Evolutionary conservation across 2,888 invertebrate species (phyloP).

Genomic region (Lamellibrachia columna): DNA sequence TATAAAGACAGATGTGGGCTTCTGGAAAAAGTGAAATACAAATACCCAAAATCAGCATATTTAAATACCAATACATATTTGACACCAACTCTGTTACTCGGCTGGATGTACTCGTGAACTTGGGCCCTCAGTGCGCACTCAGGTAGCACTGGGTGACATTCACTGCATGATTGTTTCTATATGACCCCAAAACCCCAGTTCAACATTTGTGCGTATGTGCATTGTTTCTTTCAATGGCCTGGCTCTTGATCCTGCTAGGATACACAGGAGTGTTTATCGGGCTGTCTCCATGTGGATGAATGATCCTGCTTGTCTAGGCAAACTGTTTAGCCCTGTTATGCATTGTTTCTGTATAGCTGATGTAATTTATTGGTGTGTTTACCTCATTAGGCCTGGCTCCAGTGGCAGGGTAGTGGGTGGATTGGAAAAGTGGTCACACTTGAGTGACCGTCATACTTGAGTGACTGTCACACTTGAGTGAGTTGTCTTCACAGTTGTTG

Average conservation of each 20-base stretch:
- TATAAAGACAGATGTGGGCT: too few relatives aligned
- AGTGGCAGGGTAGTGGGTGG: background rate
- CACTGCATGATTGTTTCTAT: background rate
- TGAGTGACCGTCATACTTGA: background rate
- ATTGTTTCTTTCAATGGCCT: background rate
- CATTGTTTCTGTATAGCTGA: background rate
- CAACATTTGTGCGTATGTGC: background rate
- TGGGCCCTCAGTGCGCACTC: background rate
- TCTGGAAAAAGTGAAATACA: too few relatives aligned
- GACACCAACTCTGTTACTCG: background rate
- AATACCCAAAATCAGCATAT: too few relatives aligned
- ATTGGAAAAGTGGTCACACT: background rate
- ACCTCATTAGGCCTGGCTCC: background rate
- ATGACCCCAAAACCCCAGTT: conserved; percentile 16
- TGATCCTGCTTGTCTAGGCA: background rate
- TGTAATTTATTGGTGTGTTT: background rate
- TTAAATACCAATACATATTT: too few relatives aligned
- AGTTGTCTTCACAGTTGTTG: background rate
- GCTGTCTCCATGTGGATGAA: background rate
- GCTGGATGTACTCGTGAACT: background rate
- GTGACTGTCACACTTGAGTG: background rate
- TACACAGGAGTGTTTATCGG: background rate
- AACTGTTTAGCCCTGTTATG: background rate
- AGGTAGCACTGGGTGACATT: background rate
- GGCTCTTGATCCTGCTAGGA: background rate